Base-by-base conservation (phyloP, 2,888 invertebrate genomes). In the Drosophila quinaria region DNA sequence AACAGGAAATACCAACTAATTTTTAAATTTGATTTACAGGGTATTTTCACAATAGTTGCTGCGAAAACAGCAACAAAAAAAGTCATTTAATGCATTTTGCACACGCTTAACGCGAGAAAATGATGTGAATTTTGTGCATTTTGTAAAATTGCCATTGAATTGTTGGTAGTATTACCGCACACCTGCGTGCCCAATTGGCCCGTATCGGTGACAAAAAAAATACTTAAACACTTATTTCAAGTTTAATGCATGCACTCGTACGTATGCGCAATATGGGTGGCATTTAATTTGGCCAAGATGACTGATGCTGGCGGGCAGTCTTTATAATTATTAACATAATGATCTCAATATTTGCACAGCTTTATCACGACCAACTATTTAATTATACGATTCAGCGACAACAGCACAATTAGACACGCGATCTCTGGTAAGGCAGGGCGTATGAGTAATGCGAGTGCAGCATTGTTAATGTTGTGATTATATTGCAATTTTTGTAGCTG, bases 271-370 rank as follows among this genome's bases (percentile, higher is more conserved):
- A 46, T 59, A 52, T 59, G 59, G 60, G 66, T 66, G 60, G 66
- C 60, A 66, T 60, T 66, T 66, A 39, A 37, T 56, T 58, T 58
- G 56, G 58, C 58, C 64, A 50, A 58, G 60, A 60, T 55, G 80
- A 50, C 33, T 19, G 33, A 1, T 10, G 47, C 47, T 47, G 25
- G 50, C 67, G 78, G 80, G 80, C 84, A 69, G 51, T 15, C 22
- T 49, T 44, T 51, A 70, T 29, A 29, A 6, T 60, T 63, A 86
- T 86, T 88, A 87, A 70, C 89, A 88, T 87, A 87, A 88, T 88
- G 89, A 88, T 87, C 87, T 88, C 89, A 88, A 87, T 87, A 88
- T 87, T 87, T 87, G 81, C 76, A 83, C 88, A 74, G 80, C 81
- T 83, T 80, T 88, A 86, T 86, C 86, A 86, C 86, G 86, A 86